Evolutionary conservation across 2,113 vertebrate species (phyloP).

Genomic region (Setophaga coronata): DNA sequence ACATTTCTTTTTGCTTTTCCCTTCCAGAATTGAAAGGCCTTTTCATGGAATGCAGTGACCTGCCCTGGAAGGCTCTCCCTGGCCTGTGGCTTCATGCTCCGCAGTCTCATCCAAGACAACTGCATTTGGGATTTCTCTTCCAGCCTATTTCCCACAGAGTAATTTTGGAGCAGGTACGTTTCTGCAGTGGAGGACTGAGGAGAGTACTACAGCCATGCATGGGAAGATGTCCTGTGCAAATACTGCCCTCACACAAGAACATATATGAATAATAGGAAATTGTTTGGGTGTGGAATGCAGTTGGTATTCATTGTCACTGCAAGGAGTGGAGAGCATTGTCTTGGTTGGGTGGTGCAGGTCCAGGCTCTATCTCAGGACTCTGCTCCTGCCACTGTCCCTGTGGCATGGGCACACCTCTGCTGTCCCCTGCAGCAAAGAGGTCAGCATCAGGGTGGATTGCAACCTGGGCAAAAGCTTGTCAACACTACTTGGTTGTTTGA

Average conservation of each 20-base stretch:
- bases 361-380: background rate
- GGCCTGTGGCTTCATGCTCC: background rate
- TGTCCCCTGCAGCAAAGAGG: background rate
- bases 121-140: background rate
- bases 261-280: background rate
- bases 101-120: background rate
- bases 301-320: background rate
- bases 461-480: background rate
- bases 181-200: background rate
- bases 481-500: background rate
- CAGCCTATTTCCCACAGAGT: background rate
- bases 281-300: background rate
- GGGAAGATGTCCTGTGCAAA: background rate
- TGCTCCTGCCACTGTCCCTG: background rate
- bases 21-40: background rate
- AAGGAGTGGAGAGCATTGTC: background rate
- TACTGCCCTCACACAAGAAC: background rate
- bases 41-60: background rate
- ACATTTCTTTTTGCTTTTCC: background rate
- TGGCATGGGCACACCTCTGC: background rate
- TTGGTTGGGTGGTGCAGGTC: background rate
- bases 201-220: background rate
- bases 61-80: background rate
- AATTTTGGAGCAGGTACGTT: accelerated
- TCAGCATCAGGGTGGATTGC: accelerated